Conservation (phyloP, 2,113 vertebrate species). For the Craseonycteris thonglongyai region DNA sequence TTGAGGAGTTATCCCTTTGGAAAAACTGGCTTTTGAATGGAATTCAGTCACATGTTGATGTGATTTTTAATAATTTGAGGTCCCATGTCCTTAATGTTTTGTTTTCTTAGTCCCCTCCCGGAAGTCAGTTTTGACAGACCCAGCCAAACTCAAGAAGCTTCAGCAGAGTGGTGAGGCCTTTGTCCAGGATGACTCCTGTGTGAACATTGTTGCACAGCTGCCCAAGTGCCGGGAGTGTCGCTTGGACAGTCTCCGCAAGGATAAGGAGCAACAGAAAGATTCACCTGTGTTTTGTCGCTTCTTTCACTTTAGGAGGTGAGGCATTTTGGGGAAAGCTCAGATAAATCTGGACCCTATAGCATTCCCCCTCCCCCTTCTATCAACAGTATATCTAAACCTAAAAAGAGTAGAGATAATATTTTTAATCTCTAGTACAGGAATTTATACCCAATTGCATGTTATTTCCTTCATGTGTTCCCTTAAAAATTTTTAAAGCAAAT, state of each 20-base stretch:
- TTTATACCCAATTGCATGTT: neutral
- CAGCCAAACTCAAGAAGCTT: conserved; percentile 79
- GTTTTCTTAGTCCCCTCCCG: conserved; percentile 70
- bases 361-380: neutral
- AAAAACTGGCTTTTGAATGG: neutral
- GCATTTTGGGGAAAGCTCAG: no score
- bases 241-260: conserved; percentile 81
- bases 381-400: neutral
- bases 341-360: no score
- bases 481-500: neutral
- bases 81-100: neutral
- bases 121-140: conserved; percentile 80
- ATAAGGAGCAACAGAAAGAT: conserved; percentile 80
- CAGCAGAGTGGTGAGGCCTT: conserved; percentile 82
- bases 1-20: neutral
- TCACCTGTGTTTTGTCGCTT: conserved; percentile 84
- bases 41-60: neutral
- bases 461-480: neutral
- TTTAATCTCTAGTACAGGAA: neutral
- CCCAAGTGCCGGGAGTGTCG: conserved; percentile 85
- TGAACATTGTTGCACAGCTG: conserved; percentile 80
- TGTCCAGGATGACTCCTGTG: conserved; percentile 84
- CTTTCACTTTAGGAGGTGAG: conserved; percentile 85
- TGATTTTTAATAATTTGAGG: neutral
- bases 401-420: neutral